Conservation (phyloP, 2,888 invertebrate genomes). For the Uloborus plumipes region DNA sequence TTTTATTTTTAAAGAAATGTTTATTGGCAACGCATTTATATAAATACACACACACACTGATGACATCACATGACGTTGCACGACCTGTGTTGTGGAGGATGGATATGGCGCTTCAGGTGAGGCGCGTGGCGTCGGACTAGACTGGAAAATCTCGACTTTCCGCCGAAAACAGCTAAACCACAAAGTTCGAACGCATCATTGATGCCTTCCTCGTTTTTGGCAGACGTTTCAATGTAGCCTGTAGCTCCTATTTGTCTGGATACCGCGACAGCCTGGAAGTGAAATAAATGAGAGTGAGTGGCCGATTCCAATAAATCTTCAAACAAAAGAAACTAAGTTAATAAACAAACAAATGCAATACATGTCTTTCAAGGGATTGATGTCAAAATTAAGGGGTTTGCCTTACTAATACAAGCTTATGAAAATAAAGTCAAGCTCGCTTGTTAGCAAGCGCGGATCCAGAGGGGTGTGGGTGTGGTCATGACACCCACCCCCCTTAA, state of each 20-base stretch:
- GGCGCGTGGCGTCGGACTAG: constrained; percentile 49
- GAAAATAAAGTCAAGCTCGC: too few relatives aligned
- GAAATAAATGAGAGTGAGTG: neutral
- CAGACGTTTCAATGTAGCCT: constrained; percentile 79
- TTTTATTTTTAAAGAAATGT: too few relatives aligned
- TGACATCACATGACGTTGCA: constrained; percentile 48
- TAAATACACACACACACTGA: neutral
- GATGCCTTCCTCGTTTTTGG: constrained; percentile 77
- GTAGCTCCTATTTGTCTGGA: constrained; percentile 78
- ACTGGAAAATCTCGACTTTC: constrained; percentile 74
- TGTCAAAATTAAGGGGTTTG: too few relatives aligned
- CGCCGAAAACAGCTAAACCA: constrained; percentile 77
- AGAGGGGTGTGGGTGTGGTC: too few relatives aligned
- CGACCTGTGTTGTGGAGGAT: constrained; percentile 22
- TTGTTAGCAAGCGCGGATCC: too few relatives aligned
- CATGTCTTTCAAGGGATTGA: too few relatives aligned
- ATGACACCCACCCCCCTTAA: too few relatives aligned
- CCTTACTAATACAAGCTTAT: too few relatives aligned
- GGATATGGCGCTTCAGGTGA: constrained; percentile 41
- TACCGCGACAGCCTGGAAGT: constrained; percentile 76
- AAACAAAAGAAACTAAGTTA: neutral
- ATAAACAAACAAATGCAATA: neutral
- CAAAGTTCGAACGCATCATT: constrained; percentile 79
- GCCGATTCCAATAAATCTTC: neutral
- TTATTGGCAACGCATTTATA: neutral